phyloP scores from a whole-genome alignment of 2,888 invertebrate genomes.

The Drosophila phalerata region DNA sequence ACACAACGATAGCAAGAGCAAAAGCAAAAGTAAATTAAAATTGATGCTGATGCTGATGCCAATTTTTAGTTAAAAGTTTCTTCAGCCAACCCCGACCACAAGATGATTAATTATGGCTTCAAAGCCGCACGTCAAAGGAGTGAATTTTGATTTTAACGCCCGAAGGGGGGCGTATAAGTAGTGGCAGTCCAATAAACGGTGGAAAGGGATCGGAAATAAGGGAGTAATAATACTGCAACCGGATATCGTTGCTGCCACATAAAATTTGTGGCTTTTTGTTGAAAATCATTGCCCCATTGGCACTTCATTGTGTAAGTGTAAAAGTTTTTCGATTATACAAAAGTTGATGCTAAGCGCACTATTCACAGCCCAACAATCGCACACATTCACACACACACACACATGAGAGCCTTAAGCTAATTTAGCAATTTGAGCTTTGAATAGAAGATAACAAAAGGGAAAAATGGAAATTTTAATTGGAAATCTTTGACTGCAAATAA shows the following conservation, averaged over 20 bases:
- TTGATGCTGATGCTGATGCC: constrained; percentile 72
- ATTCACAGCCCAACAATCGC: constrained; percentile 12
- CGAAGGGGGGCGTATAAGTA: constrained; percentile 13
- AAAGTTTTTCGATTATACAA: constrained; percentile 78
- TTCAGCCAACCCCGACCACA: constrained; percentile 26
- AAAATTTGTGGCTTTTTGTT: constrained; percentile 55
- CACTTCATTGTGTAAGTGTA: constrained; percentile 53
- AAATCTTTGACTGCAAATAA: constrained; percentile 64
- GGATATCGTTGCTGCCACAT: constrained; percentile 62
- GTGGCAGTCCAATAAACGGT: constrained; percentile 14
- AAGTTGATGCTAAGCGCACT: constrained; percentile 51
- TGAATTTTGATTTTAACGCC: constrained; percentile 62
- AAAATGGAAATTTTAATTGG: constrained; percentile 73
- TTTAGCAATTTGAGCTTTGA: constrained; percentile 64
- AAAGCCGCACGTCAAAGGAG: constrained; percentile 65
- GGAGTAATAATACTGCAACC: constrained; percentile 28
- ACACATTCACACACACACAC: constrained; percentile 2
- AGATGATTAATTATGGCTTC: constrained; percentile 73
- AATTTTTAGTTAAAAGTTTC: constrained; percentile 62
- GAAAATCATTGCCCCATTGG: constrained; percentile 58
- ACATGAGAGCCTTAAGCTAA: constrained; percentile 61
- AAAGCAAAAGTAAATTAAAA: constrained; percentile 65
- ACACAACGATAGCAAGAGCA: constrained; percentile 8
- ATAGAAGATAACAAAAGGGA: constrained; percentile 45
- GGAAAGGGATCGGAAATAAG: neutral